Conservation (phyloP, 2,888 invertebrate species). For the Microplitis manilae region DNA sequence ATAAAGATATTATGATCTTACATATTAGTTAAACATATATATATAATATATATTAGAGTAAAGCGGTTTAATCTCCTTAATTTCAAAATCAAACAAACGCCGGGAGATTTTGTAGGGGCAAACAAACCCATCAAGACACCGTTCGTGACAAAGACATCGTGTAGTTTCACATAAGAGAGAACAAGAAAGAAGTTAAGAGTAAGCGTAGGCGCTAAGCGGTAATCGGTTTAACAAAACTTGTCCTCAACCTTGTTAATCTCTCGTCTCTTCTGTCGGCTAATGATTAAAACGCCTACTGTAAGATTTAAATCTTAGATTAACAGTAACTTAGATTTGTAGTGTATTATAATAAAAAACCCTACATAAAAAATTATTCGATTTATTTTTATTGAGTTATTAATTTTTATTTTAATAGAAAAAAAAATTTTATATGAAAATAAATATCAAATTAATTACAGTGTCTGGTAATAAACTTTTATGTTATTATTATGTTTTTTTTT, state of each 20-base stretch:
- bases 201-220: constrained; percentile 43
- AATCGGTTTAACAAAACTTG: constrained; percentile 69
- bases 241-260: constrained; percentile 70
- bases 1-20: too few species aligned
- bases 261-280: constrained; percentile 64
- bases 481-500: too few species aligned
- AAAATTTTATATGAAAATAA: too few species aligned
- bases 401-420: too few species aligned
- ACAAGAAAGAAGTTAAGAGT: constrained; percentile 37
- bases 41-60: neutral
- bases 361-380: neutral
- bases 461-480: too few species aligned
- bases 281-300: constrained; percentile 36
- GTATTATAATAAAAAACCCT: neutral
- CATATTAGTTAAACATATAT: constrained; percentile 38
- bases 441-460: too few species aligned
- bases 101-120: constrained; percentile 9
- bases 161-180: constrained; percentile 1
- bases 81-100: constrained; percentile 51
- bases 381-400: neutral
- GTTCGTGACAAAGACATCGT: constrained; percentile 22
- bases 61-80: constrained; percentile 48
- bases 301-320: constrained; percentile 37
- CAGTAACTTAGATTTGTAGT: constrained; percentile 16
- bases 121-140: constrained; percentile 34